phyloP scores from a whole-genome alignment of 2,888 invertebrate species.

The Aphidius colemani region DNA sequence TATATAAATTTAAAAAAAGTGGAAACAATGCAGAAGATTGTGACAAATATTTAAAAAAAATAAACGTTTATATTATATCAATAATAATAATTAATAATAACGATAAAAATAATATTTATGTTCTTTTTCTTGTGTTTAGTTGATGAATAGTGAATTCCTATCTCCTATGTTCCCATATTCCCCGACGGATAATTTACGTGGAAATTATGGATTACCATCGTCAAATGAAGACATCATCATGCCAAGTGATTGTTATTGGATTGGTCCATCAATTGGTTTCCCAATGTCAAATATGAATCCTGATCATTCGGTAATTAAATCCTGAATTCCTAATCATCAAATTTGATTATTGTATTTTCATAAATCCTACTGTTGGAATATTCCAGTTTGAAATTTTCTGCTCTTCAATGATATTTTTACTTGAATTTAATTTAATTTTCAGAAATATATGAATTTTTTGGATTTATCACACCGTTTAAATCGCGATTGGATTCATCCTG shows the following conservation, averaged over 20 bases:
- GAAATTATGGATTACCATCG: slow-evolving; percentile 29
- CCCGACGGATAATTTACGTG: slow-evolving; percentile 33
- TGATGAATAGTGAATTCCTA: slow-evolving; percentile 46
- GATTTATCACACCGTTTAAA: slow-evolving; percentile 42
- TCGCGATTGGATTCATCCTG: slow-evolving; percentile 42
- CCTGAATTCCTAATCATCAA: neutral
- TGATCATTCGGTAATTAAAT: slow-evolving; percentile 34
- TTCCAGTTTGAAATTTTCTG: neutral
- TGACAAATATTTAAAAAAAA: slow-evolving; percentile 29
- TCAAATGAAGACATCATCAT: slow-evolving; percentile 39
- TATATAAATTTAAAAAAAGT: slow-evolving; percentile 8
- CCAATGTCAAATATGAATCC: slow-evolving; percentile 25
- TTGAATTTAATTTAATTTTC: no score
- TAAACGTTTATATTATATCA: slow-evolving; percentile 33
- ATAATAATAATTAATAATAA: slow-evolving; percentile 24
- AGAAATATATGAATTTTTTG: slow-evolving; percentile 46
- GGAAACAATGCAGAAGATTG: slow-evolving; percentile 23
- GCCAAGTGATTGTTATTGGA: slow-evolving; percentile 48
- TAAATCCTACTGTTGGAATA: neutral
- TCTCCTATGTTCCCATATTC: slow-evolving; percentile 46
- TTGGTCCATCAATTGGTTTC: slow-evolving; percentile 35
- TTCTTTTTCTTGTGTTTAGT: slow-evolving; percentile 33
- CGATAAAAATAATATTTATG: slow-evolving; percentile 4
- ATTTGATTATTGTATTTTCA: neutral
- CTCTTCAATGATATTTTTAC: no score